phyloP scores from a whole-genome alignment of 2,888 invertebrate genomes.

The Cryptus viduatorius region DNA sequence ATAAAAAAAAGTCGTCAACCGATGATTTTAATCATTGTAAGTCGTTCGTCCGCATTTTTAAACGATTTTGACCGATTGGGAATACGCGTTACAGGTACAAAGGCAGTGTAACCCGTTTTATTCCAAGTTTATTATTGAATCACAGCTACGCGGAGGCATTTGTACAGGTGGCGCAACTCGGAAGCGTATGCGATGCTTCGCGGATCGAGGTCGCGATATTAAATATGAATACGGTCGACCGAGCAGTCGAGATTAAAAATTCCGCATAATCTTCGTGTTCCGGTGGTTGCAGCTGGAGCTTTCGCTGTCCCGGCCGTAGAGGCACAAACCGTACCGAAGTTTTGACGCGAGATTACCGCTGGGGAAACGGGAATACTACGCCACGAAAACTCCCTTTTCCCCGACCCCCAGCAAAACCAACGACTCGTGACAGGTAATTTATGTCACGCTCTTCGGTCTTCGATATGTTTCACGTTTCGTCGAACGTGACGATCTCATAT shows the following conservation, averaged over 20 bases:
- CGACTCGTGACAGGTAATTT: slow-evolving; percentile 57
- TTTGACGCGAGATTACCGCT: slow-evolving; percentile 66
- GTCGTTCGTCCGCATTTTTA: not conserved
- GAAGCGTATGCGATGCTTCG: slow-evolving; percentile 12
- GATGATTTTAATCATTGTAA: not conserved
- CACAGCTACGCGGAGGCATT: not conserved
- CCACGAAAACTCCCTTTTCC: slow-evolving; percentile 7
- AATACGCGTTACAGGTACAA: not conserved
- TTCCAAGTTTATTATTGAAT: slow-evolving; percentile 34
- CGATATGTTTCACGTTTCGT: slow-evolving; percentile 44
- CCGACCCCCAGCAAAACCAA: not conserved
- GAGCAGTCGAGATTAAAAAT: slow-evolving; percentile 64
- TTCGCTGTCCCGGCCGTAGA: not conserved
- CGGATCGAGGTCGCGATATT: slow-evolving; percentile 54
- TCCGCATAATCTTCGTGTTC: slow-evolving; percentile 60
- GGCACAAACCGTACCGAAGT: slow-evolving; percentile 27
- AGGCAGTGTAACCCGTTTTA: not conserved
- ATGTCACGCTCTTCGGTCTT: slow-evolving; percentile 39
- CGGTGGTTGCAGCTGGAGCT: slow-evolving; percentile 9
- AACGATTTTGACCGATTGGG: not conserved
- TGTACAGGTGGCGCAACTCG: not conserved
- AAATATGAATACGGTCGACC: slow-evolving; percentile 61
- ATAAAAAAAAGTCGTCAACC: not conserved
- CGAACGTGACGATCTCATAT: slow-evolving; percentile 33
- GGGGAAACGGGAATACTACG: slow-evolving; percentile 44